These are phyloP conservation scores for Apostichopus leukothele DNA, from an alignment of 53 echinoderm and acorn worm genomes.

Conservation along the genomic window DNA sequence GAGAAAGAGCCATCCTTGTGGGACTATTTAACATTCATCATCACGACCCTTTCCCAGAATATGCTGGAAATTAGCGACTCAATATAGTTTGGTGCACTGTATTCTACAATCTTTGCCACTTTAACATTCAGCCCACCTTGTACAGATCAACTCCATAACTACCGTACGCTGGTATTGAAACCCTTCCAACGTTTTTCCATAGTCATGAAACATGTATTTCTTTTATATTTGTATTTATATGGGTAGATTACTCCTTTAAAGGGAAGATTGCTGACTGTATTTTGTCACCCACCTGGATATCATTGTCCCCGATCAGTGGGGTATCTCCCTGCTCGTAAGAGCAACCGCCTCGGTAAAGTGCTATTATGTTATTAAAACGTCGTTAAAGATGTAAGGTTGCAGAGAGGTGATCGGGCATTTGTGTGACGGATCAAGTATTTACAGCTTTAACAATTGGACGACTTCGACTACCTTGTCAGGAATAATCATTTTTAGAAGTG, in stretches of 20 bases:
- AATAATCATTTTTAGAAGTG: neutral
- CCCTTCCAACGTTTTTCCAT: too few species aligned
- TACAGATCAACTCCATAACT: too few species aligned
- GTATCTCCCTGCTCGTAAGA: neutral
- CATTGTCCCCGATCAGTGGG: slow-evolving; percentile 17
- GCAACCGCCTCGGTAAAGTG: neutral
- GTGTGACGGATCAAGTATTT: neutral
- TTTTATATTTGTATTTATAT: too few species aligned
- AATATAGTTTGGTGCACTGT: too few species aligned
- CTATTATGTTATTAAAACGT: slow-evolving; percentile 25
- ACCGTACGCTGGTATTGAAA: too few species aligned
- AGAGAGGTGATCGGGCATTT: neutral
- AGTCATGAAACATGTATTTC: too few species aligned
- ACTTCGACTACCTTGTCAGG: neutral
- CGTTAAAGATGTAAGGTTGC: slow-evolving; percentile 20
- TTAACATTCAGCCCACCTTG: too few species aligned
- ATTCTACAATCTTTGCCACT: too few species aligned
- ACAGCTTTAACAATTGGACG: neutral
- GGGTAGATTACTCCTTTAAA: neutral
- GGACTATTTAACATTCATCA: too few species aligned
- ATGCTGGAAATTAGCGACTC: too few species aligned
- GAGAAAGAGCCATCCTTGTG: too few species aligned
- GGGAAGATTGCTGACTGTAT: slow-evolving; percentile 17
- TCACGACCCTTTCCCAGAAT: too few species aligned
- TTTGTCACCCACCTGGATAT: slow-evolving; percentile 4